Evolutionary conservation across 2,888 invertebrate species (phyloP), one percentile per base, ranked within the genome.

Genomic region (Oscheius sp.): DNA sequence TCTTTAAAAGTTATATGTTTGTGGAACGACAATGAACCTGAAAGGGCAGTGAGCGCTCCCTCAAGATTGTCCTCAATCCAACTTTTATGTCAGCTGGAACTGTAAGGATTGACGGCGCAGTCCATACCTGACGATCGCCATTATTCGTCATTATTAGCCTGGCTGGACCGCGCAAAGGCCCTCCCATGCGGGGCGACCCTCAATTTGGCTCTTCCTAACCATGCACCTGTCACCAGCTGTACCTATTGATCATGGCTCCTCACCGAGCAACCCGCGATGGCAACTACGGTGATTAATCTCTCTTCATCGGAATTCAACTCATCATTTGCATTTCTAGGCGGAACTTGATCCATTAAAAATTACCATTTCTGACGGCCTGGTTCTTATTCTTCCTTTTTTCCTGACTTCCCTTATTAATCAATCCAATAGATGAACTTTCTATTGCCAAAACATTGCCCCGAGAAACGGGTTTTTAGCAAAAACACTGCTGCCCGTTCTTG

Each of bases 121-220:
- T 50, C 23, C 34, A 48, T 48, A 64, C 64, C 64, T 64, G 64
- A 34, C 64, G 64, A 61, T 25, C 61, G 64, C 64, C 64, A 64
- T 64, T 64, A 64, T 64, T 64, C 48, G 64, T 50, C 64, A 64
- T 64, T 64, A 64, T 64, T 64, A 64, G 64, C 64, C 64, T 29
- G 64, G 64, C 64, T 45, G 45, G 64, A 46, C 46, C 57, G 48
- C 48, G 64, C 64, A 64, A 45, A 48, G 64, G 45, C 45, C 61
- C 45, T 27, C 39, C 45, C 34, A 58, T 39, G 58, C 58, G 58
- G 61, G 45, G n/a, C n/a, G 61, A 55, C 61, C 61, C 61, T 45
- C 61, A 61, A 61, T 61, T 61, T 61, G 61, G 61, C 61, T 42
- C 61, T 61, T 61, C 61, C 61, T 61, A 61, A 61, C 61, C 29